These are phyloP conservation scores for Vultur gryphus DNA, from an alignment of 2,797 vertebrate genomes.

Conservation along the genomic window DNA sequence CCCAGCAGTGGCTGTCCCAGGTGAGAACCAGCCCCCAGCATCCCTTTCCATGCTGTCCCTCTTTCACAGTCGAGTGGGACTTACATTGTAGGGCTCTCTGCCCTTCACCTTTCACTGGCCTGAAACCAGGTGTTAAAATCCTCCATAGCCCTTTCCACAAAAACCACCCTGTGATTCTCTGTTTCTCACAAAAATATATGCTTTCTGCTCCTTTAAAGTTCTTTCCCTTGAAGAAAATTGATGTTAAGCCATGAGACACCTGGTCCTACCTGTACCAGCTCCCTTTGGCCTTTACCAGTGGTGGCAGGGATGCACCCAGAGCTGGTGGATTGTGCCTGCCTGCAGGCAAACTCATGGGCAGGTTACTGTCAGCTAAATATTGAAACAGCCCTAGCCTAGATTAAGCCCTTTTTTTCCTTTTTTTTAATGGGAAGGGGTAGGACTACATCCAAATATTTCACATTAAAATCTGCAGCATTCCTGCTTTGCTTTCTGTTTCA, in stretches of 20 bases:
- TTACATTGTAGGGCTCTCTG: not conserved
- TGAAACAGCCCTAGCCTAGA: not conserved
- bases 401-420: not conserved
- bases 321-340: not conserved
- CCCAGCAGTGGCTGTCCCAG: not conserved
- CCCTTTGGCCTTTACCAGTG: not conserved
- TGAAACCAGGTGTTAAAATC: not conserved
- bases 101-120: not conserved
- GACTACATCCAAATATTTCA: not conserved
- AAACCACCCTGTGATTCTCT: not conserved
- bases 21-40: not conserved
- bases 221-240: not conserved
- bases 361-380: not conserved
- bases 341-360: not conserved
- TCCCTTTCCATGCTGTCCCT: not conserved
- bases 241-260: not conserved
- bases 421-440: not conserved
- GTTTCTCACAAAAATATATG: not conserved
- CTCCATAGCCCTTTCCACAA: not conserved
- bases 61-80: not conserved
- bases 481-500: not conserved
- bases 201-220: not conserved
- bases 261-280: not conserved
- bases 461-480: not conserved
- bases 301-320: not conserved